phyloP scores from a whole-genome alignment of 2,888 invertebrate genomes.

The Suillia variegata region DNA sequence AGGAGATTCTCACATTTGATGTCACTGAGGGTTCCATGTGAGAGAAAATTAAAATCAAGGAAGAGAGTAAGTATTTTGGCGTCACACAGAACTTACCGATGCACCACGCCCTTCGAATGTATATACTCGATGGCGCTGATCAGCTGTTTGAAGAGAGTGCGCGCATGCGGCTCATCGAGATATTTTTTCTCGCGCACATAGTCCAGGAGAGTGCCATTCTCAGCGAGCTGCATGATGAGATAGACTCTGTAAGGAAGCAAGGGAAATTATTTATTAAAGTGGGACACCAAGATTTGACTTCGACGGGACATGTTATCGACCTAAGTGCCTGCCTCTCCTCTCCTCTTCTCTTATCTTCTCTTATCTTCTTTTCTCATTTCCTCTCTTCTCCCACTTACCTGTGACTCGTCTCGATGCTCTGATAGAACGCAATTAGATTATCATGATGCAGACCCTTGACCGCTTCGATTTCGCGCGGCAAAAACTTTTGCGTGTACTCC shows the following conservation, averaged over 20 bases:
- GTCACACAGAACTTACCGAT: conserved; percentile 67
- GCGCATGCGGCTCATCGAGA: conserved; percentile 72
- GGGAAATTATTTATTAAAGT: neutral
- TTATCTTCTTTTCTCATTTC: too few relatives aligned
- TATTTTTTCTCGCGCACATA: conserved; percentile 74
- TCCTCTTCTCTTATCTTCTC: too few relatives aligned
- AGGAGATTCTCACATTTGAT: conserved; percentile 84
- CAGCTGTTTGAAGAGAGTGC: conserved; percentile 75
- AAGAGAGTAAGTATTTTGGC: neutral
- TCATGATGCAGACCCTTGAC: conserved; percentile 81
- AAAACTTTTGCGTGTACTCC: conserved; percentile 80
- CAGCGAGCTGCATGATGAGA: conserved; percentile 83
- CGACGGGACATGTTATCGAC: neutral
- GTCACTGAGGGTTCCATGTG: conserved; percentile 59
- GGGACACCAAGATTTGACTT: too few relatives aligned
- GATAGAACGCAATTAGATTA: conserved; percentile 78
- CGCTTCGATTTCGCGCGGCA: conserved; percentile 82
- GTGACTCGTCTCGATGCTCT: conserved; percentile 84
- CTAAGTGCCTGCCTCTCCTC: neutral
- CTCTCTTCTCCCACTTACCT: conserved; percentile 63
- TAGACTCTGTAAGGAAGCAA: conserved; percentile 67
- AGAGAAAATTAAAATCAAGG: too few relatives aligned
- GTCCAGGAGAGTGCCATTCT: conserved; percentile 79
- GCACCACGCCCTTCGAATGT: conserved; percentile 78
- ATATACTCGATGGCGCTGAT: conserved; percentile 79